Evolutionary conservation across 2,113 vertebrate species (phyloP).

Genomic region (Menidia beryllina): DNA sequence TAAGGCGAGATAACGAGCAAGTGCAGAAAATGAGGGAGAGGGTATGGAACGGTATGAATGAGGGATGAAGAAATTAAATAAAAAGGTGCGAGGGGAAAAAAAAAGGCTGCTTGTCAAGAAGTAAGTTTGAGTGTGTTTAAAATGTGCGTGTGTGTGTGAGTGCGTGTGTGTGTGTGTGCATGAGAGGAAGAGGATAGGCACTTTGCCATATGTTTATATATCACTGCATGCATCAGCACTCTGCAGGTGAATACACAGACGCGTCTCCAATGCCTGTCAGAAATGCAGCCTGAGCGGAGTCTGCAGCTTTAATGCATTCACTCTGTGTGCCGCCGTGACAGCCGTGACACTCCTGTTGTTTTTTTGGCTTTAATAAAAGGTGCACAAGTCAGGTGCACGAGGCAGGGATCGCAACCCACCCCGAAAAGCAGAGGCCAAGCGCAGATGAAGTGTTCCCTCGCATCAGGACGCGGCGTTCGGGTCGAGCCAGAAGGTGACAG

Average conservation of each 20-base stretch:
- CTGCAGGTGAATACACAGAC: conserved; percentile 31
- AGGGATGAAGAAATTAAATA: conserved; percentile 43
- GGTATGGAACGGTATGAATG: conserved; percentile 30
- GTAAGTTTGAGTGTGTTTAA: conserved; percentile 6
- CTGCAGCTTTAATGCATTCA: conserved; percentile 42
- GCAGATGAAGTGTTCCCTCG: conserved; percentile 45
- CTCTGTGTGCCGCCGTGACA: conserved; percentile 28
- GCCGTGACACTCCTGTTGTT: conserved; percentile 24
- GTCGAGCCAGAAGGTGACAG: conserved; percentile 44
- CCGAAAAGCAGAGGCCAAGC: conserved; percentile 37
- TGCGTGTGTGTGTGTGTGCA: background rate
- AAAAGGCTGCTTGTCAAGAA: conserved; percentile 27
- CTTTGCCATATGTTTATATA: conserved; percentile 61
- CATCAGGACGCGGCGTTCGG: background rate
- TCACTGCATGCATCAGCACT: conserved; percentile 63
- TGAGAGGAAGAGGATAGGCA: conserved; percentile 2
- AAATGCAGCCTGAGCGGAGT: conserved; percentile 22
- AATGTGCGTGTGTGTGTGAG: background rate
- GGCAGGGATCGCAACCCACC: conserved; percentile 42
- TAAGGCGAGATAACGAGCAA: conserved; percentile 60
- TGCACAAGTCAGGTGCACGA: conserved; percentile 39
- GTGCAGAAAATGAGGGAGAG: conserved; percentile 41
- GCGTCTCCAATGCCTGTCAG: conserved; percentile 34
- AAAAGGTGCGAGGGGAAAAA: conserved; percentile 22
- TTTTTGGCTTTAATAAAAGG: conserved; percentile 54